A percentile compares a stretch with the other conserved stretches of the same genome.
These are phyloP conservation scores for Hemistola chrysoprasaria DNA, from an alignment of 2,888 invertebrate species.

Conservation along the genomic window DNA sequence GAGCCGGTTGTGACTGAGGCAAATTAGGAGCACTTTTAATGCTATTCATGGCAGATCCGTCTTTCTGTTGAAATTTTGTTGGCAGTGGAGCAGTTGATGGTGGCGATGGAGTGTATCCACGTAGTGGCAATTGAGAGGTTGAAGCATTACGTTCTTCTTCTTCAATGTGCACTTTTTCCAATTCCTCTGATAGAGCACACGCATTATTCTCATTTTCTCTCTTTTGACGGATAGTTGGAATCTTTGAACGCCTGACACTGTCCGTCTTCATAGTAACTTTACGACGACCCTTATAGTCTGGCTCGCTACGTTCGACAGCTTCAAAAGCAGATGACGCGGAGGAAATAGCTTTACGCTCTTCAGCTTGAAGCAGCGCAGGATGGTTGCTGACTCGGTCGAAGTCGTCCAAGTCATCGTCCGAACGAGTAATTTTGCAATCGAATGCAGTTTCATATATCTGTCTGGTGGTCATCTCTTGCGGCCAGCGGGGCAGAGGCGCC, in stretches of 20 bases:
- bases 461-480: conserved; percentile 84
- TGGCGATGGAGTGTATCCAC: conserved; percentile 90
- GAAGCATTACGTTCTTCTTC: conserved; percentile 79
- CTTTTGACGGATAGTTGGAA: conserved; percentile 81
- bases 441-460: conserved; percentile 95
- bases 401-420: conserved; percentile 90
- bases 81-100: conserved; percentile 93
- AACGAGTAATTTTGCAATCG: conserved; percentile 92
- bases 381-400: conserved; percentile 92
- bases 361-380: conserved; percentile 85
- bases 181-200: conserved; percentile 73
- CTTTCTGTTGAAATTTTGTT: conserved; percentile 89
- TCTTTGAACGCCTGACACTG: conserved; percentile 81
- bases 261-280: conserved; percentile 81
- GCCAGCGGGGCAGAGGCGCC: conserved; percentile 85
- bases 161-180: conserved; percentile 85
- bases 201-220: conserved; percentile 69
- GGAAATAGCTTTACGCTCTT: conserved; percentile 71
- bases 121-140: conserved; percentile 83
- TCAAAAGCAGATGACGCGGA: conserved; percentile 77
- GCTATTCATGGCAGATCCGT: conserved; percentile 87
- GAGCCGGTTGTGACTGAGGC: conserved; percentile 85
- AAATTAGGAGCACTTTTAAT: conserved; percentile 91
- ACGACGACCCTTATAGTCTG: conserved; percentile 80
- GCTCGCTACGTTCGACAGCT: conserved; percentile 74